Percentiles rank a stretch among this genome's conserved stretches.
Evolutionary conservation across 2,797 vertebrate genomes (phyloP).

Genomic region (Taeniopygia guttata): DNA sequence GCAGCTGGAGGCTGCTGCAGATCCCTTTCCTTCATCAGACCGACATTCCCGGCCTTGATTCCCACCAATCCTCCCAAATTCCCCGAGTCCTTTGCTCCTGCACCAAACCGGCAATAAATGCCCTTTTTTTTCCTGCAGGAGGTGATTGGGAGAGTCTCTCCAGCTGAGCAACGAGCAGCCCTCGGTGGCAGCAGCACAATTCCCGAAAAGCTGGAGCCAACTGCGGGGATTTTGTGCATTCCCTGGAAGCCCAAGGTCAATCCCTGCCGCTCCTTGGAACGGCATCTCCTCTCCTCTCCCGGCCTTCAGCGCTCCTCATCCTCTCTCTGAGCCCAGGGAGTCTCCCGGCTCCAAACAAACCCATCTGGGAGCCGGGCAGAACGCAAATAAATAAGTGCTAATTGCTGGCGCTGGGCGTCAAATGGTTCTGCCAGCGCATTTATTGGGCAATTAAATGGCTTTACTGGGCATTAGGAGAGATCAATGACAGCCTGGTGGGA

Average conservation of each 20-base stretch:
- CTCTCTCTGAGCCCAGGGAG: background rate
- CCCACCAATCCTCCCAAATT: background rate
- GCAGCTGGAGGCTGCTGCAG: background rate
- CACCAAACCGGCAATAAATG: background rate
- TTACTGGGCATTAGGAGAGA: slow-evolving; percentile 51
- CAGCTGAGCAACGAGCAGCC: background rate
- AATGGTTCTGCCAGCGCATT: slow-evolving; percentile 43
- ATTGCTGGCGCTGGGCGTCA: slow-evolving; percentile 55
- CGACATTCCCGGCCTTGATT: background rate
- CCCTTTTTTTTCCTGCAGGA: background rate
- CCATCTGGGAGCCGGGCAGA: background rate
- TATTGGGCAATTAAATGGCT: slow-evolving; percentile 76
- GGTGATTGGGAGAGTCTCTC: background rate
- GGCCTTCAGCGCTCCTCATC: background rate
- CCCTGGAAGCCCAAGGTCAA: accelerated
- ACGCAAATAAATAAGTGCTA: slow-evolving; percentile 70
- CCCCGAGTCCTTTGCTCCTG: accelerated
- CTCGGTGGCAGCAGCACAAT: accelerated
- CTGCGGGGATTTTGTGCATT: accelerated
- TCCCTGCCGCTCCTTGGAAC: accelerated
- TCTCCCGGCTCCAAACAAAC: background rate
- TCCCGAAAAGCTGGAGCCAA: background rate
- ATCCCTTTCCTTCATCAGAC: background rate
- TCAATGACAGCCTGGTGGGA: background rate
- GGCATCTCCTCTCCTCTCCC: background rate